Evolutionary conservation across 2,797 vertebrate species (phyloP).

Genomic region (Lepilemur ruficaudatus): DNA sequence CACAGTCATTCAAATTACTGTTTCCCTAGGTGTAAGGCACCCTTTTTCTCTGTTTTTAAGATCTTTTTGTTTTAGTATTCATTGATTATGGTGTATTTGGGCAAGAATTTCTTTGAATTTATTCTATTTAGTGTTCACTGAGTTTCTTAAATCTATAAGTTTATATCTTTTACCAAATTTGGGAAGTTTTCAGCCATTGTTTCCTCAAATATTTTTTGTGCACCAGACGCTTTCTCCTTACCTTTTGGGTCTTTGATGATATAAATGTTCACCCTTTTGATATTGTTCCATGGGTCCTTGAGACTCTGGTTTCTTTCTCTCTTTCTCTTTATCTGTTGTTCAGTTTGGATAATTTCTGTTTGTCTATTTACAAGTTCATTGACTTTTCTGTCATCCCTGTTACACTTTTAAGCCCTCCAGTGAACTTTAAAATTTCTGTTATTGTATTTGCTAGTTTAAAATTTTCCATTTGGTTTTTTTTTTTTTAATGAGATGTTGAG

Average conservation of each 20-base stretch:
- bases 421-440: conserved; percentile 7
- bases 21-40: neutral
- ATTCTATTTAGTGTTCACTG: neutral
- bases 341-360: neutral
- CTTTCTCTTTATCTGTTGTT: neutral
- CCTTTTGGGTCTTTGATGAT: neutral
- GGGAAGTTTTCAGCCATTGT: neutral
- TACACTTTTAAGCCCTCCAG: neutral
- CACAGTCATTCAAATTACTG: neutral
- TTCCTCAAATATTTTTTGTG: conserved; percentile 26
- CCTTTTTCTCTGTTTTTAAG: neutral
- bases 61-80: conserved; percentile 13
- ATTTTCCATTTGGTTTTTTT: neutral
- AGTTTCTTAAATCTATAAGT: neutral
- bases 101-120: neutral
- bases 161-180: conserved; percentile 13
- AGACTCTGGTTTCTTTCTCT: neutral
- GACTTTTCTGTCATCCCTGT: neutral
- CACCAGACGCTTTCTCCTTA: neutral
- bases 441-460: conserved; percentile 27
- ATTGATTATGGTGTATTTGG: neutral
- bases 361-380: neutral
- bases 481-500: neutral
- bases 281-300: neutral
- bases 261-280: neutral